Evolutionary conservation across 2,888 invertebrate genomes (phyloP).

Genomic region (Quadroppia sp.): DNA sequence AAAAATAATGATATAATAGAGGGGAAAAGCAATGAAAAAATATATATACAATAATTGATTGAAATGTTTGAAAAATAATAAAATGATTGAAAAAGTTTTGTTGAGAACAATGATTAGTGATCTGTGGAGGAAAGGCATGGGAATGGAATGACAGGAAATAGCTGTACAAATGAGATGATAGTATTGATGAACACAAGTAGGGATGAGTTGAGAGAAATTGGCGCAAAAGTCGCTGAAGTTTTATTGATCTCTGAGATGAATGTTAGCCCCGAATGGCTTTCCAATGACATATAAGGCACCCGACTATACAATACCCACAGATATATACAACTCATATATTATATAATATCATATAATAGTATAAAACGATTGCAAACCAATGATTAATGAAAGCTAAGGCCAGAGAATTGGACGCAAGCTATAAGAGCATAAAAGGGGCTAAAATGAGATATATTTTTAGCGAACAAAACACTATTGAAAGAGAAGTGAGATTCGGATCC

Average conservation of each 20-base stretch:
- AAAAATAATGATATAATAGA: not conserved
- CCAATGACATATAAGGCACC: not conserved
- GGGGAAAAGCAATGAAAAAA: not conserved
- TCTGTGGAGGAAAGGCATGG: not conserved
- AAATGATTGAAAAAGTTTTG: not conserved
- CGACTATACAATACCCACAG: not conserved
- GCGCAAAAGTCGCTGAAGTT: not conserved
- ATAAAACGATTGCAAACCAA: conserved; percentile 1
- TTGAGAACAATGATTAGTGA: not conserved
- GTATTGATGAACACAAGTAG: not conserved
- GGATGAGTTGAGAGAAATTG: not conserved
- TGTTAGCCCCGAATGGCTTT: not conserved
- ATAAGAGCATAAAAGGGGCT: not conserved
- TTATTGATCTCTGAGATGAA: not conserved
- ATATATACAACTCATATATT: not conserved
- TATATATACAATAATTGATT: not conserved
- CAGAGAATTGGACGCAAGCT: not conserved
- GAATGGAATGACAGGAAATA: not conserved
- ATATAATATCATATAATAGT: conserved; percentile 2
- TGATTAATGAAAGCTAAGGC: not conserved
- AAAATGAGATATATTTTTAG: conserved; percentile 10
- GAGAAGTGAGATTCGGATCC: not conserved
- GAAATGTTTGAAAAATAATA: not conserved
- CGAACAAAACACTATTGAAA: not conserved
- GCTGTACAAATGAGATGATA: not conserved